Evolutionary conservation across 2,888 invertebrate species (phyloP), one percentile per base, ranked within the genome.

Genomic region (Drosophila pegasa): DNA sequence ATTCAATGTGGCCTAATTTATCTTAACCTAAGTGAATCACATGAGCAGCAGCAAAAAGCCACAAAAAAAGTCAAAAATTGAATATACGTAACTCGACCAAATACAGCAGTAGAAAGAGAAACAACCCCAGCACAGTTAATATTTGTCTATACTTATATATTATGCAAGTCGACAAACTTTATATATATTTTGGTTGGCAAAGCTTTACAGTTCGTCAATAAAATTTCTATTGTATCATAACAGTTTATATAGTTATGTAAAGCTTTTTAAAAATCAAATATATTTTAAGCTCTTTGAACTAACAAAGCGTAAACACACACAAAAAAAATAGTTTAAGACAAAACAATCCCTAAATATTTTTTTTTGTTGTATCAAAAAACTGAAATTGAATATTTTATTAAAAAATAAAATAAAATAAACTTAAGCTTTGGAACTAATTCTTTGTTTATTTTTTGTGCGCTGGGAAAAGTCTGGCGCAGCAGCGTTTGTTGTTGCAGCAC

Each of bases 321-420:
- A 37, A 2, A 37, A 9, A 37, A 16, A 16, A 16, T n/a, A n/a
- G n/a, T 22, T 22, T 14, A n/a, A 22, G 3, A 22, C 8, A 8
- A 22, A 22, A 25, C n/a, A n/a, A 5, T 3, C 8, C n/a, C 9
- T 3, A n/a, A n/a, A n/a, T 4, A 22, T 1, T n/a, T 43, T 3
- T 25, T 25, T n/a, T n/a, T n/a, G n/a, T n/a, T n/a, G n/a, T n/a
- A n/a, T n/a, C 16, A 2, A 10, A 45, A 10, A 45, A 10, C 16
- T 27, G 25, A 16, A 27, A 45, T 45, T 45, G 25, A 29, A 29
- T 29, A 47, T 18, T 47, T 47, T 47, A 47, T 18, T 45, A 16
- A 27, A 45, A 45, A 45, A 16, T 27, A 45, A 27, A 45, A 16
- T 27, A 45, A 27, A 27, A 10, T 6, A 45, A 45, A 27, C 10